Conservation (phyloP, 2,888 invertebrate genomes). For the Heliothis peltigera region DNA sequence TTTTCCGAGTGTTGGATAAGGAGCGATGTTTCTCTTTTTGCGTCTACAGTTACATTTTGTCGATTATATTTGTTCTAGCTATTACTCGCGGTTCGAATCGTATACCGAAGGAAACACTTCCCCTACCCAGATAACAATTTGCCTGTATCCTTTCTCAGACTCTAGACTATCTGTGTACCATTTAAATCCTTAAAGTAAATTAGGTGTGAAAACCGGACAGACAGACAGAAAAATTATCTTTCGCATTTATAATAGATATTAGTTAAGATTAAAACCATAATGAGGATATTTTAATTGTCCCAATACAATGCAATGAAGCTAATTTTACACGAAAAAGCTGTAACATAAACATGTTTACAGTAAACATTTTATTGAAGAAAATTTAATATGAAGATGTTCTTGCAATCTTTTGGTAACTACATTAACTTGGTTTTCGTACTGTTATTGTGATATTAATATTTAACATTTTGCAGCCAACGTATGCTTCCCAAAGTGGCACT, state of each 20-base stretch:
- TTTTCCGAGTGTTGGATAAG: conserved; percentile 60
- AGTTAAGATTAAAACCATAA: too few relatives aligned
- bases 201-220: too few relatives aligned
- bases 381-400: background rate
- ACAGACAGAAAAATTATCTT: too few relatives aligned
- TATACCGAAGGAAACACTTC: too few relatives aligned
- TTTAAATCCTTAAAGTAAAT: too few relatives aligned
- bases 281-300: too few relatives aligned
- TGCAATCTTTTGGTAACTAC: conserved; percentile 1
- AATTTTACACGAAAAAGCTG: conserved; percentile 9
- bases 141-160: too few relatives aligned
- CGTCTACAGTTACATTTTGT: conserved; percentile 40
- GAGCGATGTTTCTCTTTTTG: conserved; percentile 52
- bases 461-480: conserved; percentile 34
- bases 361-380: conserved; percentile 5
- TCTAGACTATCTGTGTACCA: too few relatives aligned
- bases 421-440: conserved; percentile 16
- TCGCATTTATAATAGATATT: too few relatives aligned
- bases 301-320: background rate
- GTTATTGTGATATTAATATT: conserved; percentile 39
- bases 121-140: too few relatives aligned
- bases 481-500: conserved; percentile 29
- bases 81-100: too few relatives aligned
- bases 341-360: conserved; percentile 1
- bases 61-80: conserved; percentile 41